These are phyloP conservation scores for Bedellia somnulentella DNA, from an alignment of 2,888 invertebrate genomes.

Conservation along the genomic window DNA sequence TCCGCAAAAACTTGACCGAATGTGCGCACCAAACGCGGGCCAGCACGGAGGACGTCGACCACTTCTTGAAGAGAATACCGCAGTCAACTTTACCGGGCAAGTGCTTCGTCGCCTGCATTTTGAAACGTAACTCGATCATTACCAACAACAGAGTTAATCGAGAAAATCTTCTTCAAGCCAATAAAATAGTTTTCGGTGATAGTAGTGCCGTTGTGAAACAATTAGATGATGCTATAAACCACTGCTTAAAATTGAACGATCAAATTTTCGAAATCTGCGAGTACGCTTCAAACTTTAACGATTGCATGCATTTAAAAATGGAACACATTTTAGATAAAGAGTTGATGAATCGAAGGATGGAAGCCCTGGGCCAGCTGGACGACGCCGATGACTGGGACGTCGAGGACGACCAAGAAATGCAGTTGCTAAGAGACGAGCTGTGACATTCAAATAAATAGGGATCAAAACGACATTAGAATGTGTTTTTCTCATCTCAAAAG, in stretches of 20 bases:
- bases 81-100: slow-evolving; percentile 35
- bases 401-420: slow-evolving; percentile 37
- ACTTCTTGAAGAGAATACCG: slow-evolving; percentile 38
- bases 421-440: slow-evolving; percentile 40
- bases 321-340: slow-evolving; percentile 44
- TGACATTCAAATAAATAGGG: too few relatives aligned
- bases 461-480: too few relatives aligned
- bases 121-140: slow-evolving; percentile 38
- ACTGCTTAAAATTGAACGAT: slow-evolving; percentile 27
- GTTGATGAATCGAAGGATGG: slow-evolving; percentile 43
- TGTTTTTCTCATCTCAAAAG: too few relatives aligned
- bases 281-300: slow-evolving; percentile 43
- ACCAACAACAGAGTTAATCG: slow-evolving; percentile 30
- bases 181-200: slow-evolving; percentile 33
- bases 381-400: slow-evolving; percentile 24
- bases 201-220: slow-evolving; percentile 36
- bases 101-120: slow-evolving; percentile 47
- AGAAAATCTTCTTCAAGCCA: slow-evolving; percentile 28
- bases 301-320: slow-evolving; percentile 53
- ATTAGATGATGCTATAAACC: slow-evolving; percentile 25
- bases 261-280: slow-evolving; percentile 45
- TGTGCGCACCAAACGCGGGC: slow-evolving; percentile 45
- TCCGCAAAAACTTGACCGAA: slow-evolving; percentile 37
- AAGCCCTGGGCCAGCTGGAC: slow-evolving; percentile 38
- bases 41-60: slow-evolving; percentile 31